phyloP scores from a whole-genome alignment of 2,797 vertebrate species.

The Alfaro cultratus region DNA sequence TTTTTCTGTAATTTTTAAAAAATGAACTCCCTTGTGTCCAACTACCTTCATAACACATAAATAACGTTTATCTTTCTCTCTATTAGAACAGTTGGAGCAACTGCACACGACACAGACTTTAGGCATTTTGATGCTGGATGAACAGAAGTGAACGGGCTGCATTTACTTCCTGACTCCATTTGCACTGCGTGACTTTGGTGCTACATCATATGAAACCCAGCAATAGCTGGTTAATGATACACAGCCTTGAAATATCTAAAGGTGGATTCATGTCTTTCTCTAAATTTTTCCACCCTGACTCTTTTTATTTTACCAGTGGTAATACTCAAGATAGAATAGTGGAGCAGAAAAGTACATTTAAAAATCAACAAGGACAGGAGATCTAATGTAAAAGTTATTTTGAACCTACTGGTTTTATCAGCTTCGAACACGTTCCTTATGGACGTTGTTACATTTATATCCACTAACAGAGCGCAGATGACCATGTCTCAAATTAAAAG shows the following conservation, averaged over 20 bases:
- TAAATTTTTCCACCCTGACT: neutral
- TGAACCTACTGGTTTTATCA: neutral
- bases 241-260: neutral
- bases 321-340: neutral
- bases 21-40: no score
- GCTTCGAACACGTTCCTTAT: neutral
- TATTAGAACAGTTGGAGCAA: no score
- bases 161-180: no score
- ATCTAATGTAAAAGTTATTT: neutral
- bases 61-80: no score
- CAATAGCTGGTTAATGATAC: no score
- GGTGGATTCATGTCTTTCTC: neutral
- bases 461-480: slow-evolving; percentile 4
- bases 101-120: no score
- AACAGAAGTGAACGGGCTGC: no score
- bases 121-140: no score
- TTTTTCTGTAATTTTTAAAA: no score
- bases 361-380: neutral
- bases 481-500: slow-evolving; percentile 7
- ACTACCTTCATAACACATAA: no score
- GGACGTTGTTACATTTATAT: neutral
- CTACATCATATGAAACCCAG: no score
- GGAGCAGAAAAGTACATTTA: neutral
- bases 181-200: no score
- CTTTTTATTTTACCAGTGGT: neutral